Evolutionary conservation across 2,888 invertebrate species (phyloP).

Genomic region (Isoperla grammatica): DNA sequence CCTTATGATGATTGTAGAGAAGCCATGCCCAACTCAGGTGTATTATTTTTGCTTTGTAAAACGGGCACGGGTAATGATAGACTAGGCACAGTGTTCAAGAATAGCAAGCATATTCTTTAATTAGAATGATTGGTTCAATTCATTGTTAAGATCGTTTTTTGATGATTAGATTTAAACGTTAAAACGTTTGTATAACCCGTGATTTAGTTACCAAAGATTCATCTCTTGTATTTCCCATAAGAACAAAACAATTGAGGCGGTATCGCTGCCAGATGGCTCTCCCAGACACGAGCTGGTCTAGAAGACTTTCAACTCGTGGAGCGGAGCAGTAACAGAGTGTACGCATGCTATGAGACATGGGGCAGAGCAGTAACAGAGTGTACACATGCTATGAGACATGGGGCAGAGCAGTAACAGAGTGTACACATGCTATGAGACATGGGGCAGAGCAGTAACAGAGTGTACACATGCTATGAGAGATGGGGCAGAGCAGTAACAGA

Average conservation of each 20-base stretch:
- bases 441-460: too few species aligned
- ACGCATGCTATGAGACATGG: too few species aligned
- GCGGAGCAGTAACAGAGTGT: too few species aligned
- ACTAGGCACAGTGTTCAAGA: conserved; percentile 6
- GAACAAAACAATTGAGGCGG: neutral
- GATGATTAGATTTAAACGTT: conserved; percentile 20
- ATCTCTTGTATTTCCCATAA: conserved; percentile 15
- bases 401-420: too few species aligned
- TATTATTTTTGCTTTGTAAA: conserved; percentile 19
- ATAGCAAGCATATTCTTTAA: conserved; percentile 15
- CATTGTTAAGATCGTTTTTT: conserved; percentile 19
- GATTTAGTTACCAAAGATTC: conserved; percentile 16
- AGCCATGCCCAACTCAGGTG: conserved; percentile 9
- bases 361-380: too few species aligned
- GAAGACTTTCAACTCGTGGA: too few species aligned
- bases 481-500: too few species aligned
- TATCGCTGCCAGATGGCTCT: too few species aligned
- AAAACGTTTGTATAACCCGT: conserved; percentile 17
- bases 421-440: too few species aligned
- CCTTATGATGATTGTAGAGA: conserved; percentile 19
- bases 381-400: too few species aligned
- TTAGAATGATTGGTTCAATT: conserved; percentile 19
- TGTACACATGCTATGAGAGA: too few species aligned
- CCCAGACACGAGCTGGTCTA: too few species aligned
- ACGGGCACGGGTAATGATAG: conserved; percentile 14